Conservation (phyloP, 2,113 vertebrate genomes). For the Crotophaga sulcirostris region DNA sequence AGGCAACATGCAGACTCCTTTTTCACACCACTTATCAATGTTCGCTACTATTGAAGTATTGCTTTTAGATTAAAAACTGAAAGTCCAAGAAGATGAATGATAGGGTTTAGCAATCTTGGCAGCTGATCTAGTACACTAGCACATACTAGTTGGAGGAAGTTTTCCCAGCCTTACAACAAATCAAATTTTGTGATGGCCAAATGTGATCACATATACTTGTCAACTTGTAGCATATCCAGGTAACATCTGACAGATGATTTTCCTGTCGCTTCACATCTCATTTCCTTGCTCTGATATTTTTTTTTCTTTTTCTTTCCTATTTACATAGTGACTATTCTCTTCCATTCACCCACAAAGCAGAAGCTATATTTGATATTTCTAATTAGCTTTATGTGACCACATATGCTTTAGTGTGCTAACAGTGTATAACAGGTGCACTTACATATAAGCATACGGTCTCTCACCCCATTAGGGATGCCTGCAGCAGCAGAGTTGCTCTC, state of each 20-base stretch:
- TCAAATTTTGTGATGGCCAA: not conserved
- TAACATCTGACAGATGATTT: not conserved
- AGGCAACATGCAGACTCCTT: not conserved
- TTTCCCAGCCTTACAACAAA: not conserved
- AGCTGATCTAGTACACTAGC: not conserved
- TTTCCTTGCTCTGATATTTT: not conserved
- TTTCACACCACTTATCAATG: not conserved
- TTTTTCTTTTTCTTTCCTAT: not conserved
- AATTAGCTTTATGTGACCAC: not conserved
- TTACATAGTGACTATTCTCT: not conserved
- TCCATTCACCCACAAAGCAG: not conserved
- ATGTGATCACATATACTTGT: not conserved
- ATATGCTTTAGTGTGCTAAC: not conserved
- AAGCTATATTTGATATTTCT: not conserved
- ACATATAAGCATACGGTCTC: not conserved
- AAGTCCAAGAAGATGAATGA: not conserved
- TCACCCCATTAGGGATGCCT: not conserved
- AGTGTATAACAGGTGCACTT: accelerated
- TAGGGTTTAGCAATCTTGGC: not conserved
- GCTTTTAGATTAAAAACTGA: not conserved
- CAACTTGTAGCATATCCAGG: not conserved
- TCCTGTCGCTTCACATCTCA: not conserved
- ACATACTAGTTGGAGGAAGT: not conserved
- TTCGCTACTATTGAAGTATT: not conserved
- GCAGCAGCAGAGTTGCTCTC: not conserved